A percentile compares a stretch with the other conserved stretches of the same genome.
phyloP scores from a whole-genome alignment of 2,888 invertebrate genomes.

The Andrena haemorrhoa region DNA sequence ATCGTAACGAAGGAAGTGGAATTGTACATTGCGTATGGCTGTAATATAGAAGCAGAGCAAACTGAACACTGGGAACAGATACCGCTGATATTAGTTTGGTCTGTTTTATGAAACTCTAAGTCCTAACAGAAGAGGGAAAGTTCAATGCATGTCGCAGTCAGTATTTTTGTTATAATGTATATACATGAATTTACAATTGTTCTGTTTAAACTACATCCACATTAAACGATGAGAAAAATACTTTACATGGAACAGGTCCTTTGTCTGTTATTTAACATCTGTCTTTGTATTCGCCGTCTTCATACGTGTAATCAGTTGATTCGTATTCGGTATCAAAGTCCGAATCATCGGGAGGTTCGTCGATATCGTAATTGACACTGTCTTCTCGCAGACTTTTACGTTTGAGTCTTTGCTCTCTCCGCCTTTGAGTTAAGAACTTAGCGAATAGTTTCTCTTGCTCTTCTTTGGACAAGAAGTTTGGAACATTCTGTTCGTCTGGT shows the following conservation, averaged over 20 bases:
- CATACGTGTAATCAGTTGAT: constrained; percentile 36
- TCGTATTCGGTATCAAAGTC: constrained; percentile 71
- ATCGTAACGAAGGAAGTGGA: background rate
- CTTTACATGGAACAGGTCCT: background rate
- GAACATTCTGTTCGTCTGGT: constrained; percentile 37
- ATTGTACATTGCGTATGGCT: constrained; percentile 61
- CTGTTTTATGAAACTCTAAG: background rate
- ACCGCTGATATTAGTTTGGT: constrained; percentile 26
- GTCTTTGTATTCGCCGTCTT: constrained; percentile 57
- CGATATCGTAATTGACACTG: constrained; percentile 39
- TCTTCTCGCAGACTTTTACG: background rate
- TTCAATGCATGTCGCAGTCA: constrained; percentile 34
- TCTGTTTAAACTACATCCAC: constrained; percentile 59
- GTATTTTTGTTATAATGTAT: constrained; percentile 49
- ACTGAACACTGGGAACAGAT: constrained; percentile 27
- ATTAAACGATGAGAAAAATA: background rate
- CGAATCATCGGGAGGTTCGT: constrained; percentile 69
- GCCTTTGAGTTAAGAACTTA: constrained; percentile 86
- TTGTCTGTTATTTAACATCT: constrained; percentile 1
- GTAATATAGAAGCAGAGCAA: constrained; percentile 44
- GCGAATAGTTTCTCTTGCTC: constrained; percentile 86
- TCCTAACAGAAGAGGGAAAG: constrained; percentile 30
- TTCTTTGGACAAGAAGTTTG: constrained; percentile 70
- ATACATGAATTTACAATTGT: constrained; percentile 11
- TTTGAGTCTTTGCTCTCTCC: constrained; percentile 80